phyloP scores from a whole-genome alignment of 2,113 vertebrate species.

The Smithornis capensis region DNA sequence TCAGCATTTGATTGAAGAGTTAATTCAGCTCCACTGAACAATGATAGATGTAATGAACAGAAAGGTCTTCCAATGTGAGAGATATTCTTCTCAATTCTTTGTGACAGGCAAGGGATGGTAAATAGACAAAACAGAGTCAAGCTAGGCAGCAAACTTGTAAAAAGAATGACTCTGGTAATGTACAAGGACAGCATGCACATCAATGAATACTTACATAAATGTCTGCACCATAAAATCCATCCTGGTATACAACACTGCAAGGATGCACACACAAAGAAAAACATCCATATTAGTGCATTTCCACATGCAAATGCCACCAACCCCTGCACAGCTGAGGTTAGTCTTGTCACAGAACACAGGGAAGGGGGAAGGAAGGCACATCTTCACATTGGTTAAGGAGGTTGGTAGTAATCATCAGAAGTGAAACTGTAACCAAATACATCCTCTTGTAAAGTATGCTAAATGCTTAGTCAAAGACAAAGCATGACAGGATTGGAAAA shows the following conservation, averaged over 20 bases:
- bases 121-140: constrained; percentile 49
- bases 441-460: neutral
- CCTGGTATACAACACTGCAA: constrained; percentile 98
- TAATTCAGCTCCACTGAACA: constrained; percentile 43
- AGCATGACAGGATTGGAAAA: neutral
- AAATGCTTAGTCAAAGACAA: neutral
- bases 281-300: constrained; percentile 88
- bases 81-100: constrained; percentile 40
- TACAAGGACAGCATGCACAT: constrained; percentile 77
- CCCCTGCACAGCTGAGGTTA: constrained; percentile 75
- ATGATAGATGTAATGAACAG: constrained; percentile 39
- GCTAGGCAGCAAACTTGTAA: constrained; percentile 75
- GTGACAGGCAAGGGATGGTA: constrained; percentile 39
- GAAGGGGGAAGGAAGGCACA: constrained; percentile 26
- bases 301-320: constrained; percentile 84
- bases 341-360: constrained; percentile 68
- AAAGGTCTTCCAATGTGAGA: constrained; percentile 49
- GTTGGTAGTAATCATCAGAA: constrained; percentile 41
- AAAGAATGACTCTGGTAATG: constrained; percentile 70
- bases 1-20: constrained; percentile 42
- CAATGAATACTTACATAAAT: constrained; percentile 98
- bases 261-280: constrained; percentile 88
- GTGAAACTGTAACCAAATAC: neutral
- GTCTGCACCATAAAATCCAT: constrained; percentile 99
- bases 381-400: constrained; percentile 69